Percentiles rank a stretch among this genome's conserved stretches.
phyloP scores from a whole-genome alignment of 1,140 invertebrate genomes.

The Drosophila burlai region DNA sequence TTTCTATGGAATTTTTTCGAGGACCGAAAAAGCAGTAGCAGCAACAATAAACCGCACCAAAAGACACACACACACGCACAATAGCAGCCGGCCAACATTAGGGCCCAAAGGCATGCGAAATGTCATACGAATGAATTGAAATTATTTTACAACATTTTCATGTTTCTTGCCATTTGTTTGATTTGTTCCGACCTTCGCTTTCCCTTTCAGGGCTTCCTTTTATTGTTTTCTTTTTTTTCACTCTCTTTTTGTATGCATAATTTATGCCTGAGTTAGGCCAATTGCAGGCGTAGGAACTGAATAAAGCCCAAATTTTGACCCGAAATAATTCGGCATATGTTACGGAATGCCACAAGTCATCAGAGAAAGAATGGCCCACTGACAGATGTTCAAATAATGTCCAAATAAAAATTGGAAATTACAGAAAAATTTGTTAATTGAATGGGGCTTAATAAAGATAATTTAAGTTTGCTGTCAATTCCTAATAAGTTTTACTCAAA shows the following conservation, averaged over 20 bases:
- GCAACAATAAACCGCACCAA: slow-evolving; percentile 28
- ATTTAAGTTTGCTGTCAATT: neutral
- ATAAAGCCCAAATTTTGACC: slow-evolving; percentile 29
- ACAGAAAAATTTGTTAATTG: neutral
- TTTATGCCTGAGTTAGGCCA: slow-evolving; percentile 60
- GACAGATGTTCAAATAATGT: slow-evolving; percentile 24
- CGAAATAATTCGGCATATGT: slow-evolving; percentile 35
- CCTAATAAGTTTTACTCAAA: neutral
- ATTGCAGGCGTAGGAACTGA: slow-evolving; percentile 48
- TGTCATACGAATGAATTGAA: slow-evolving; percentile 66
- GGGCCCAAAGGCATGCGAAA: slow-evolving; percentile 55
- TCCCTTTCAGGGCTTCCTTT: slow-evolving; percentile 10
- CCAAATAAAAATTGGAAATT: neutral
- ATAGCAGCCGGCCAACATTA: slow-evolving; percentile 13
- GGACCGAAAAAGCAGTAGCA: slow-evolving; percentile 22
- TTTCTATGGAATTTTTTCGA: slow-evolving; percentile 22
- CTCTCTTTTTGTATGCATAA: slow-evolving; percentile 54
- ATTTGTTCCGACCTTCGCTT: slow-evolving; percentile 50
- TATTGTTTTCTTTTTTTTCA: slow-evolving; percentile 25
- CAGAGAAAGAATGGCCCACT: neutral
- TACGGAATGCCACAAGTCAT: slow-evolving; percentile 32
- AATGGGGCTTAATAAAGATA: neutral
- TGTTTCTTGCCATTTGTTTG: slow-evolving; percentile 66
- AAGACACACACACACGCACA: slow-evolving; percentile 20
- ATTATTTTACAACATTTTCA: slow-evolving; percentile 82